phyloP scores from a whole-genome alignment of 2,797 vertebrate species.

The Onychomys arenicola region DNA sequence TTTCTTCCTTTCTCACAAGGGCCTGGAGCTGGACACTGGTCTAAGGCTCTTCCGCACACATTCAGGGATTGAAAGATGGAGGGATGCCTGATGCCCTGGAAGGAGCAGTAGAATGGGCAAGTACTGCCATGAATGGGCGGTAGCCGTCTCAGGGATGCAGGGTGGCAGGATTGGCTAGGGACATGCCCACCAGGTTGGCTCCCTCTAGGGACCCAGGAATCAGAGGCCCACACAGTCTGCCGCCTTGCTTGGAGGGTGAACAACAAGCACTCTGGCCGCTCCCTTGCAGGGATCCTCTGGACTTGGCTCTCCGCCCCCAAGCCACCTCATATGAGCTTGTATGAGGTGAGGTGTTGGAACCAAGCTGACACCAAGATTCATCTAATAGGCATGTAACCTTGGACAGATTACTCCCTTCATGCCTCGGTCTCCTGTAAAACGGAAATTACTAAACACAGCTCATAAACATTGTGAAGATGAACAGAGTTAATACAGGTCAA shows the following conservation, averaged over 20 bases:
- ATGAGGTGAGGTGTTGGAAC: background rate
- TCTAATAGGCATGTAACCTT: background rate
- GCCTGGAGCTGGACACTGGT: background rate
- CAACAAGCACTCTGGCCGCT: background rate
- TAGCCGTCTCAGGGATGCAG: background rate
- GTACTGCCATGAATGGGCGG: background rate
- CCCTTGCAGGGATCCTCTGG: background rate
- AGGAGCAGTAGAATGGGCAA: background rate
- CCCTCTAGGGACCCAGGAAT: background rate
- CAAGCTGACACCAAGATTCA: background rate
- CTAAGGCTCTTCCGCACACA: background rate
- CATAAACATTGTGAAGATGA: background rate
- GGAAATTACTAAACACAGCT: background rate
- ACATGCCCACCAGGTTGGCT: background rate
- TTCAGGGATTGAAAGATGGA: background rate
- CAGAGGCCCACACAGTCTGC: background rate
- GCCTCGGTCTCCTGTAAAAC: conserved; percentile 26
- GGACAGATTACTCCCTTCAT: background rate
- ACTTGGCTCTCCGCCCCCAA: background rate
- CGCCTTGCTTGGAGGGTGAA: background rate
- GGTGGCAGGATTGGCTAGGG: background rate
- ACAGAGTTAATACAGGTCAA: background rate
- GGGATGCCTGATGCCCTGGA: background rate
- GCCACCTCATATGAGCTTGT: background rate
- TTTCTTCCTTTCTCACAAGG: conserved; percentile 6